Base-by-base conservation (phyloP, 2,113 vertebrate species). In the Microtus pennsylvanicus region DNA sequence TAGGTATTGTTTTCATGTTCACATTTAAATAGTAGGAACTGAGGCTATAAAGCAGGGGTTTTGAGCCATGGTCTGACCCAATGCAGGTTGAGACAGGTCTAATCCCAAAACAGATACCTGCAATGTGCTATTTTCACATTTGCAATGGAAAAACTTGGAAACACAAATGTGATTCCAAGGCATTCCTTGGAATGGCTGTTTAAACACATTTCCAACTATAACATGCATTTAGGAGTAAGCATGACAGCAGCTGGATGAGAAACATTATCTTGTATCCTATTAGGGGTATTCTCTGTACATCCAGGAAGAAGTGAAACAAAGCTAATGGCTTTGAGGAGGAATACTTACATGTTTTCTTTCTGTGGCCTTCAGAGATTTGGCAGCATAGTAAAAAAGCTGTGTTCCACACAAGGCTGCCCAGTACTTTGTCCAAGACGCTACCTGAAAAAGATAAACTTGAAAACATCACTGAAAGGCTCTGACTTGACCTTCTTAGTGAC, bases 391-490 rank as follows among this genome's bases (percentile, higher is more conserved):
- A 96, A 99, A 99, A 95, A 99, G 99, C 9, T 99, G 99, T 42
- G 99, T 98, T 94, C 99, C 99, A 98, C 99, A 99, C 28, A 99
- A 98, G 81, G 99, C 99, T 58, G 99, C 99, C 99, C 99, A 99
- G 92, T 99, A 99, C 98, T 99, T 99, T 35, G 99, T 99, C 99
- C 99, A 99, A 58, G 99, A 99, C 61, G 99, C 99, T 97, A 99
- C 99, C 99, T 99, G 95, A 11, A 98, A 35, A 96, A 65, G 82
- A 92, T 75, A 97, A 13, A 94, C 70, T n/a, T 8, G 16, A 8
- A 7, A 91, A 72, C 0, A 0, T 52, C 33, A 94, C 69, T 28
- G 33, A 94, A 87, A 87, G 0, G 7, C 35, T 87, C 22, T 0
- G 9, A 61, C 63, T 45, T 52, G 26, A 58, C 72, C 50, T 81